These are phyloP conservation scores for Garra rufa DNA, from an alignment of 2,113 vertebrate genomes.

Conservation along the genomic window DNA sequence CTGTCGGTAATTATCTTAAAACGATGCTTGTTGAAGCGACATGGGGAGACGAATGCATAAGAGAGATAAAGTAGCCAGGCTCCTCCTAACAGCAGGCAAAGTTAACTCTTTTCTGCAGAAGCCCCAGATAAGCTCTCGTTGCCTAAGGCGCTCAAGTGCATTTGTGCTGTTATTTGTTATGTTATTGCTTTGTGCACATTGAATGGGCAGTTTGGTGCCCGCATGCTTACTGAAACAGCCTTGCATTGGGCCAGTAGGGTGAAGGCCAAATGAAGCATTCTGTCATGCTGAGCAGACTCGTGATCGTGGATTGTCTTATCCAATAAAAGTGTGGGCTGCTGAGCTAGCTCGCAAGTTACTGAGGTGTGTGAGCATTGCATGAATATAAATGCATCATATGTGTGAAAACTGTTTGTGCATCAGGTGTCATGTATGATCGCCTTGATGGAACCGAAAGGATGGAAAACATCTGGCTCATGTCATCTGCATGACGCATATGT, in stretches of 20 bases:
- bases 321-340: slow-evolving; percentile 5
- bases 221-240: not conserved
- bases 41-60: slow-evolving; percentile 48
- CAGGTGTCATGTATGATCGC: slow-evolving; percentile 11
- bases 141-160: slow-evolving; percentile 24
- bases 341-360: not conserved
- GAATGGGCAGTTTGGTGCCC: slow-evolving; percentile 35
- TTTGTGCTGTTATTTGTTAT: slow-evolving; percentile 43
- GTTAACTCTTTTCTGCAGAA: slow-evolving; percentile 39
- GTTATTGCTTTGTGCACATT: slow-evolving; percentile 43
- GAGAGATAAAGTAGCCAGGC: slow-evolving; percentile 50
- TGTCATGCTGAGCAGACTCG: not conserved
- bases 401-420: not conserved
- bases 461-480: slow-evolving; percentile 17
- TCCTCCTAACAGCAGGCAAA: slow-evolving; percentile 19
- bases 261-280: slow-evolving; percentile 16
- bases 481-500: not conserved
- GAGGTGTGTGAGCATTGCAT: slow-evolving; percentile 25
- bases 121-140: slow-evolving; percentile 26
- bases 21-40: slow-evolving; percentile 54
- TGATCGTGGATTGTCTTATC: not conserved
- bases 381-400: slow-evolving; percentile 4
- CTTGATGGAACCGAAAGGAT: not conserved
- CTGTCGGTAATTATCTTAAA: slow-evolving; percentile 57
- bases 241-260: not conserved